phyloP scores from a whole-genome alignment of 2,113 vertebrate species.

The Myrmophylax atrothorax region DNA sequence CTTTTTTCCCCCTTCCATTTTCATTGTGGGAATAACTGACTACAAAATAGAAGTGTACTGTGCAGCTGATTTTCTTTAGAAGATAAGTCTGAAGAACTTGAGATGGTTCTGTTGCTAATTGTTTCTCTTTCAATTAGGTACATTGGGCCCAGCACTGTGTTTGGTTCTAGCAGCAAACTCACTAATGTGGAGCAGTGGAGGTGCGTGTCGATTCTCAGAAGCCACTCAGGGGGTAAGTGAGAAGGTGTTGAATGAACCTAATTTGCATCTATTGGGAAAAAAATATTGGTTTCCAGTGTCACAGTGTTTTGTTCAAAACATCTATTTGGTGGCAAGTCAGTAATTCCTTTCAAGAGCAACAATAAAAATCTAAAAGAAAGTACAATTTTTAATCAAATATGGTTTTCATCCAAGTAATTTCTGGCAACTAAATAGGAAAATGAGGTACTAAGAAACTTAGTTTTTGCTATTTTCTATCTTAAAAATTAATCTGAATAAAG shows the following conservation, averaged over 20 bases:
- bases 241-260: neutral
- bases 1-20: neutral
- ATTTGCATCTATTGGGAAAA: neutral
- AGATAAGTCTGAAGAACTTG: neutral
- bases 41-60: neutral
- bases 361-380: neutral
- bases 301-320: neutral
- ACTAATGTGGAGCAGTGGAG: constrained; percentile 98
- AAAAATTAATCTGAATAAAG: neutral
- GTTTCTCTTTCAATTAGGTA: constrained; percentile 76
- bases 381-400: neutral
- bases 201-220: constrained; percentile 94
- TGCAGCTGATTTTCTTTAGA: neutral
- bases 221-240: constrained; percentile 92
- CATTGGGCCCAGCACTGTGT: constrained; percentile 95
- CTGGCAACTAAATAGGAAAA: neutral
- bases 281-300: neutral
- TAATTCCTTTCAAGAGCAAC: neutral
- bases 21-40: neutral
- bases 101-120: neutral
- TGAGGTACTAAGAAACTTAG: neutral
- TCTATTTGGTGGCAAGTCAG: neutral
- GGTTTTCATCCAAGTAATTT: neutral
- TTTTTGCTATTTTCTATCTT: neutral
- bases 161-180: constrained; percentile 95